These are phyloP conservation scores for Oreotrochilus melanogaster DNA, from an alignment of 2,113 vertebrate genomes.

Conservation along the genomic window DNA sequence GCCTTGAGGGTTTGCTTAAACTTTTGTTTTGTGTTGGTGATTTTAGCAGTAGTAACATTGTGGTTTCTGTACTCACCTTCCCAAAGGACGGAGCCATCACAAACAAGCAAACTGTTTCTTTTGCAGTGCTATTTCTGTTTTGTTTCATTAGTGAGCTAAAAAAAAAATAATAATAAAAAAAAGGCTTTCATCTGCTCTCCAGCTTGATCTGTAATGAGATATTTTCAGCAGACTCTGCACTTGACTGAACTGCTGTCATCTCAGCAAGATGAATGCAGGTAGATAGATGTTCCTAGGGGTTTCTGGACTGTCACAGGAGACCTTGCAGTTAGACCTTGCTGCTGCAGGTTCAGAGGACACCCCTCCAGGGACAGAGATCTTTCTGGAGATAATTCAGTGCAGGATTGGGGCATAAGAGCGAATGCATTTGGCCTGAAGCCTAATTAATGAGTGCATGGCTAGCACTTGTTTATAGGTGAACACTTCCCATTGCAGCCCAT, in stretches of 20 bases:
- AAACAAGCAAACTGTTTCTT: conserved; percentile 15
- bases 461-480: background rate
- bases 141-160: conserved; percentile 13
- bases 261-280: background rate
- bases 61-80: conserved; percentile 35
- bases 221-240: conserved; percentile 24
- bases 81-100: background rate
- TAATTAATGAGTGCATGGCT: background rate
- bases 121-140: background rate
- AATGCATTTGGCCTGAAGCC: background rate
- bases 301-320: background rate
- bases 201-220: background rate
- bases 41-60: background rate
- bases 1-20: background rate
- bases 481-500: background rate
- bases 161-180: background rate
- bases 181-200: background rate
- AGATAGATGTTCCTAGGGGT: background rate
- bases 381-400: background rate
- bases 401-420: background rate
- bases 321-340: background rate
- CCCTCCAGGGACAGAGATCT: background rate
- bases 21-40: background rate
- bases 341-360: background rate
- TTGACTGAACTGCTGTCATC: background rate